phyloP scores from a whole-genome alignment of 2,888 invertebrate genomes.

The Drosophila buzzatii region DNA sequence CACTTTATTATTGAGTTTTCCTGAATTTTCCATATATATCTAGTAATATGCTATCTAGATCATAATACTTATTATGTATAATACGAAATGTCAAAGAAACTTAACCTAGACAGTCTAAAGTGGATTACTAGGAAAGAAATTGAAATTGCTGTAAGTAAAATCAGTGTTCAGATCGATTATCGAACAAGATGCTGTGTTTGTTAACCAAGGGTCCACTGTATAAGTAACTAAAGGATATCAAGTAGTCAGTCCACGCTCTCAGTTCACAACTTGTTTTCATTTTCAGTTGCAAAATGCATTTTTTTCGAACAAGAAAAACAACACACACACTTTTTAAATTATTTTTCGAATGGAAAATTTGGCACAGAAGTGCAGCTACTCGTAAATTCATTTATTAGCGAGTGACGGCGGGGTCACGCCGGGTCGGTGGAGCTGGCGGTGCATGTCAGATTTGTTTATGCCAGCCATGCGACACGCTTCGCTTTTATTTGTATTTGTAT shows the following conservation, averaged over 20 bases:
- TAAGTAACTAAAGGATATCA: not conserved
- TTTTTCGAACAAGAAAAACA: slow-evolving; percentile 34
- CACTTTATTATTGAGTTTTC: too few species aligned
- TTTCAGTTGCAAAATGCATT: slow-evolving; percentile 26
- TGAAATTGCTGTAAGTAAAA: too few species aligned
- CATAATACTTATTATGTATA: too few species aligned
- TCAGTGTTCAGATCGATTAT: too few species aligned
- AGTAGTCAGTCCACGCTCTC: not conserved
- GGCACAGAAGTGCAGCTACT: slow-evolving; percentile 71
- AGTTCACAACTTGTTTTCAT: slow-evolving; percentile 12
- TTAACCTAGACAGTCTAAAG: too few species aligned
- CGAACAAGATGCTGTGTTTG: too few species aligned
- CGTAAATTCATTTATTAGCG: slow-evolving; percentile 84
- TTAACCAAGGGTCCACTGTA: too few species aligned
- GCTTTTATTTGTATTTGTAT: not conserved
- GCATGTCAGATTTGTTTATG: slow-evolving; percentile 69
- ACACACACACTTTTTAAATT: slow-evolving; percentile 52
- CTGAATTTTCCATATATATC: too few species aligned
- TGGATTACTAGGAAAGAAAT: too few species aligned
- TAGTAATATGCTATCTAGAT: too few species aligned
- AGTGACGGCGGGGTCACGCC: slow-evolving; percentile 15
- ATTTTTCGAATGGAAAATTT: slow-evolving; percentile 64
- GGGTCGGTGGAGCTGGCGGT: slow-evolving; percentile 10
- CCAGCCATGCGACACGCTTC: slow-evolving; percentile 39
- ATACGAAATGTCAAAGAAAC: too few species aligned